These are phyloP conservation scores for Apeira syringaria DNA, from an alignment of 2,888 invertebrate genomes.

Conservation along the genomic window DNA sequence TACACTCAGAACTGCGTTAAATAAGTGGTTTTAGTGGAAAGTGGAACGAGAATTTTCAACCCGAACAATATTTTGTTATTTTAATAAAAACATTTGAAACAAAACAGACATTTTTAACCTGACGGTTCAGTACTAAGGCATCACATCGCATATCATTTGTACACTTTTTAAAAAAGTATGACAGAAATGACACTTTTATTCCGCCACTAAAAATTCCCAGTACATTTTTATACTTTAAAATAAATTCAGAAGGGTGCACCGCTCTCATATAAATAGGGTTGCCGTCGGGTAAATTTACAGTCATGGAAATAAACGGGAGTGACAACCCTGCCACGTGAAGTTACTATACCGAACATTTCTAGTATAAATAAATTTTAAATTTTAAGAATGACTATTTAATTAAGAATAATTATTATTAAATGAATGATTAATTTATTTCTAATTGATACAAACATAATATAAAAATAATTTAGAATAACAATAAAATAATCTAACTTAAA, in stretches of 20 bases:
- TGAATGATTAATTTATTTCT: too few species aligned
- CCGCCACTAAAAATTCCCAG: slow-evolving; percentile 30
- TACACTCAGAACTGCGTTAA: too few species aligned
- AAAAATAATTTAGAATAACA: too few species aligned
- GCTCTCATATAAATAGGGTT: slow-evolving; percentile 32
- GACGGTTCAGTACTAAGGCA: slow-evolving; percentile 3
- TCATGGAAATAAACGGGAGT: slow-evolving; percentile 28
- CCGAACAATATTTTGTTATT: too few species aligned
- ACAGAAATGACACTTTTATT: slow-evolving; percentile 9
- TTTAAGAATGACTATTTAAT: too few species aligned
- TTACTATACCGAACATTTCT: slow-evolving; percentile 10
- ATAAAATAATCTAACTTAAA: too few species aligned
- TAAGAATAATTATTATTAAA: too few species aligned
- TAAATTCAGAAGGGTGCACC: slow-evolving; percentile 23
- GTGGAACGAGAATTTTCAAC: too few species aligned
- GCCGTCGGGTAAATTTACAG: slow-evolving; percentile 29
- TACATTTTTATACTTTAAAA: slow-evolving; percentile 33
- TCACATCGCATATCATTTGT: slow-evolving; percentile 7
- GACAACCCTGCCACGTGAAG: slow-evolving; percentile 25
- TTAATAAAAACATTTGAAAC: too few species aligned
- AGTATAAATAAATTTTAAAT: too few species aligned
- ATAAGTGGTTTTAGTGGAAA: too few species aligned
- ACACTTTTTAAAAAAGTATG: slow-evolving; percentile 9
- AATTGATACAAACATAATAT: too few species aligned
- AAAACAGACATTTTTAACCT: not conserved